Evolutionary conservation across 2,888 invertebrate genomes (phyloP).

Genomic region (Zhuqinia jingwanae): DNA sequence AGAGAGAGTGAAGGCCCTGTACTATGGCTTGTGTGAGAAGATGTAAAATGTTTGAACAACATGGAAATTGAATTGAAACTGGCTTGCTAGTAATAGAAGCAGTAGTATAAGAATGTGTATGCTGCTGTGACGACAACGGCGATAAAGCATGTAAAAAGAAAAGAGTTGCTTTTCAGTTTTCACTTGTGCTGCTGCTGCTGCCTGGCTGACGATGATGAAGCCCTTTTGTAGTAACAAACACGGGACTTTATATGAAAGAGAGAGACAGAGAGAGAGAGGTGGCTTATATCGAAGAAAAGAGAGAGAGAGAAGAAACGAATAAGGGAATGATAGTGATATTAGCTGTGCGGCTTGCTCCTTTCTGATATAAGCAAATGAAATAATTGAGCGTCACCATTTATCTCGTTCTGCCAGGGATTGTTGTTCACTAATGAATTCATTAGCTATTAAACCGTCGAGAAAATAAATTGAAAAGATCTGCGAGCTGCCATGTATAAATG

Average conservation of each 20-base stretch:
- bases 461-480: constrained; percentile 73
- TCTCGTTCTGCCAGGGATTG: constrained; percentile 74
- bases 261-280: constrained; percentile 23
- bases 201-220: constrained; percentile 60
- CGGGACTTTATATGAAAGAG: constrained; percentile 21
- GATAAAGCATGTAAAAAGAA: constrained; percentile 66
- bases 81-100: background rate
- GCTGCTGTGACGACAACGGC: constrained; percentile 58
- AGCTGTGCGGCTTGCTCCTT: constrained; percentile 45
- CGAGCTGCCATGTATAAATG: constrained; percentile 69
- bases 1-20: background rate
- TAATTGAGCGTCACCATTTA: constrained; percentile 74
- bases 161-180: constrained; percentile 30
- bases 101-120: no score
- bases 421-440: constrained; percentile 74
- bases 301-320: constrained; percentile 34
- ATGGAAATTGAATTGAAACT: constrained; percentile 66
- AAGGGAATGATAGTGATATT: constrained; percentile 51
- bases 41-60: constrained; percentile 56
- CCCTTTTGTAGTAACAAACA: constrained; percentile 46
- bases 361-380: constrained; percentile 69
- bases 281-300: constrained; percentile 32
- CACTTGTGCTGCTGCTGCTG: constrained; percentile 13
- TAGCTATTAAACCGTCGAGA: constrained; percentile 73
- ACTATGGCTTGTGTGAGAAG: constrained; percentile 23